Evolutionary conservation across 2,113 vertebrate species (phyloP).

Genomic region (Lagopus muta): DNA sequence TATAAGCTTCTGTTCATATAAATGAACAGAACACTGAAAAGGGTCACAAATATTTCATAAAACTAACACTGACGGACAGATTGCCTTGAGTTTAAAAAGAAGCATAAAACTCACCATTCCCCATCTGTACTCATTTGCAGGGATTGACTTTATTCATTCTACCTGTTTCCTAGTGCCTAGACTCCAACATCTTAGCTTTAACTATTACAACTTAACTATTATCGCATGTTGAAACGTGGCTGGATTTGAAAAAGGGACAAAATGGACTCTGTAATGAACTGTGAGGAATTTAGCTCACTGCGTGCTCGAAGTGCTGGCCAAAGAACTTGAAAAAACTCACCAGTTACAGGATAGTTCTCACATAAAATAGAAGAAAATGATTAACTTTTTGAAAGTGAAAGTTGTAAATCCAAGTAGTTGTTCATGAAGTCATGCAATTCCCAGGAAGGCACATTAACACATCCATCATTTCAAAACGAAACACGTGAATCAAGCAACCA

Average conservation of each 20-base stretch:
- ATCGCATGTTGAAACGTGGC: neutral
- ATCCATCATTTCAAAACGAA: neutral
- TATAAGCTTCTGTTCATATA: neutral
- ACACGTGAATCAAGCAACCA: neutral
- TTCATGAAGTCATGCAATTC: neutral
- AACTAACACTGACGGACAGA: neutral
- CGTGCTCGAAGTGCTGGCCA: neutral
- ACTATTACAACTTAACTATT: neutral
- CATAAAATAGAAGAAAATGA: neutral
- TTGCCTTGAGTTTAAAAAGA: neutral
- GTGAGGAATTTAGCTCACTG: neutral
- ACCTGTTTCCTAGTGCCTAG: neutral
- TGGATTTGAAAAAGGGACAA: neutral
- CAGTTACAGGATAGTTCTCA: neutral
- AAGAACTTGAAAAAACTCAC: neutral
- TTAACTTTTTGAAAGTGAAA: neutral
- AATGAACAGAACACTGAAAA: neutral
- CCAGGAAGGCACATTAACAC: neutral
- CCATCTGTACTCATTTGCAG: neutral
- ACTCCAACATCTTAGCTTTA: neutral
- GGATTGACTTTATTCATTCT: neutral
- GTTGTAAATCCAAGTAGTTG: neutral
- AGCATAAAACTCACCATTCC: neutral
- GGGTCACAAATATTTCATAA: neutral
- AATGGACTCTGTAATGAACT: neutral